Percentiles rank a stretch among this genome's conserved stretches.
phyloP scores from a whole-genome alignment of 2,113 vertebrate species.

The Sceloporus undulatus region DNA sequence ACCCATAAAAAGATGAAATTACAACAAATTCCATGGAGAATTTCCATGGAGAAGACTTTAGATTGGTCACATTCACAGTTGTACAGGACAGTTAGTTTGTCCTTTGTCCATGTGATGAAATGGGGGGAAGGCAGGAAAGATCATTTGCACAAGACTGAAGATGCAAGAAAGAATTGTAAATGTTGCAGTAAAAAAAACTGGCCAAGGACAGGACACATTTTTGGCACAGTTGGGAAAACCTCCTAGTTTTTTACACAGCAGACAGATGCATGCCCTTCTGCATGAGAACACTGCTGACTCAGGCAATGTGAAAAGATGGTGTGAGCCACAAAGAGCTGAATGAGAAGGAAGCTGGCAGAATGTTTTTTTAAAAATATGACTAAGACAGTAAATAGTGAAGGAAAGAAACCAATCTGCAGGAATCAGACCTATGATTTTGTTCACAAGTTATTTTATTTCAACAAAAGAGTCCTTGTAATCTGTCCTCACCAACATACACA shows the following conservation, averaged over 20 bases:
- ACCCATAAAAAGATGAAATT: not conserved
- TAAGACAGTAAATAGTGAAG: not conserved
- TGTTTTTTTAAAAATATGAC: not conserved
- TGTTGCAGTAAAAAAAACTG: conserved; percentile 64
- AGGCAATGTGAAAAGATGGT: conserved; percentile 15
- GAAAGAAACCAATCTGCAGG: not conserved
- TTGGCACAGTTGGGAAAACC: conserved; percentile 48
- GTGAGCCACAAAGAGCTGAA: not conserved
- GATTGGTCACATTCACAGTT: not conserved
- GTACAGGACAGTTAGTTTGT: not conserved
- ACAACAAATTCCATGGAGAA: not conserved
- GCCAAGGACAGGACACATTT: conserved; percentile 39
- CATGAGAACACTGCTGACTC: conserved; percentile 23
- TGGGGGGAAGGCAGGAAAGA: not conserved
- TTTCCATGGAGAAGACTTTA: not conserved
- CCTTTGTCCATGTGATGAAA: not conserved
- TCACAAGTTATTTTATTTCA: conserved; percentile 27
- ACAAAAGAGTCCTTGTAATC: conserved; percentile 30
- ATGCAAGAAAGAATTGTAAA: conserved; percentile 51
- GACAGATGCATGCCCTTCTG: conserved; percentile 30
- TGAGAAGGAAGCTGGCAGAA: not conserved
- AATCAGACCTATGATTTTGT: not conserved
- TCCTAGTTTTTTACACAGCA: conserved; percentile 30
- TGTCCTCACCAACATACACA: not conserved
- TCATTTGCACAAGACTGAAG: not conserved